Conservation (phyloP, 2,113 vertebrate genomes). For the Puffinus mauretanicus region DNA sequence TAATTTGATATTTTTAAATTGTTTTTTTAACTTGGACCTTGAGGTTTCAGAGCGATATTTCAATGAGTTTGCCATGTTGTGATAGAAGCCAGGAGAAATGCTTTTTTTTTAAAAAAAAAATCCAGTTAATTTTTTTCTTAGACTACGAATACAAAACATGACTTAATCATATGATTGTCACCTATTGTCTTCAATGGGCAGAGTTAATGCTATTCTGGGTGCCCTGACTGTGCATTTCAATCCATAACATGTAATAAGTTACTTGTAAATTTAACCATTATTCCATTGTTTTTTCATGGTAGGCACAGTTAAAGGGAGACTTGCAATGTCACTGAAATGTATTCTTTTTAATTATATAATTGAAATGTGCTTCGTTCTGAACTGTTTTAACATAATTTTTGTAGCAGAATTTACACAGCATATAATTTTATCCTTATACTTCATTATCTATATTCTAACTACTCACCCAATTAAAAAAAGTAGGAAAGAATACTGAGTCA, state of each 20-base stretch:
- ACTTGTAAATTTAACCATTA: neutral
- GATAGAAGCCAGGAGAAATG: neutral
- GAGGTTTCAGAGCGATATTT: neutral
- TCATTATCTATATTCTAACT: neutral
- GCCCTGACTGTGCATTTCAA: neutral
- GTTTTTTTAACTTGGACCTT: neutral
- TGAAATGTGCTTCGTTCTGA: neutral
- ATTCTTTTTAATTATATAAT: neutral
- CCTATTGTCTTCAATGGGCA: neutral
- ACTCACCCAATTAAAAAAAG: conserved; percentile 2
- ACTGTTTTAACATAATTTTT: neutral
- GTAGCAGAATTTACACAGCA: neutral
- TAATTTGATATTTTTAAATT: neutral
- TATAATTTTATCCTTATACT: neutral
- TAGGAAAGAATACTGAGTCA: neutral
- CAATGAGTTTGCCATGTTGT: neutral
- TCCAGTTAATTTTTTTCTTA: neutral
- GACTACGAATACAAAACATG: neutral
- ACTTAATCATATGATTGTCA: neutral
- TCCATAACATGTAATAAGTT: neutral
- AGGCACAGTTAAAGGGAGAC: neutral
- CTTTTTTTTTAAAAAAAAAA: neutral
- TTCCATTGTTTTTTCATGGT: neutral
- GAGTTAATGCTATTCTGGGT: neutral
- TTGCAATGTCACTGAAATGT: neutral